These are phyloP conservation scores for Poecile montanus DNA, from an alignment of 2,797 vertebrate genomes.

Conservation along the genomic window DNA sequence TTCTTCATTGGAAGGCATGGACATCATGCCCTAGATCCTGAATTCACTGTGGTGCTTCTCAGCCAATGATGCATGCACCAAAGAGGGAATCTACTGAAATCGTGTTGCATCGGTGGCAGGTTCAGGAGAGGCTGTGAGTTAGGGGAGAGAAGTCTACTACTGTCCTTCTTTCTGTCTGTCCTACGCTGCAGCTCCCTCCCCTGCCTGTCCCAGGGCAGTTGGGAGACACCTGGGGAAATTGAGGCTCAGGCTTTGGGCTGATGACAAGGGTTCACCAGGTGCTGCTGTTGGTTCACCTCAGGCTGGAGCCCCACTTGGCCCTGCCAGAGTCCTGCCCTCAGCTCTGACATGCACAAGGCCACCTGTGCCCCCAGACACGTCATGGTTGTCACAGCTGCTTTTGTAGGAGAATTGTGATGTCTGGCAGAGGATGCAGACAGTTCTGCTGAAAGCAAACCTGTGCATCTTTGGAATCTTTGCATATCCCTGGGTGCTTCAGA, in stretches of 20 bases:
- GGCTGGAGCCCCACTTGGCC: neutral
- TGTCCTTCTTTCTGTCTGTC: neutral
- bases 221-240: neutral
- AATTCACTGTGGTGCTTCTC: neutral
- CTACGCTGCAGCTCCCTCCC: neutral
- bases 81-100: neutral
- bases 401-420: neutral
- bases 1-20: neutral
- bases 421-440: neutral
- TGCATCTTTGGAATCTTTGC: neutral
- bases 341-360: neutral
- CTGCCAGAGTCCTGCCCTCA: neutral
- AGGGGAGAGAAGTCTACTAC: neutral
- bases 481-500: neutral
- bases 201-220: neutral
- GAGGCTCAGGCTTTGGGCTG: neutral
- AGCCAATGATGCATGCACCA: neutral
- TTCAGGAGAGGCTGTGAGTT: neutral
- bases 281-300: rapidly evolving
- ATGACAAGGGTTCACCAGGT: too few species aligned
- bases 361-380: rapidly evolving
- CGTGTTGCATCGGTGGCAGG: neutral
- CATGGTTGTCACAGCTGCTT: neutral
- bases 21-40: neutral
- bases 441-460: neutral